phyloP scores from a whole-genome alignment of 1,140 invertebrate genomes.

The Achatina immaculata region DNA sequence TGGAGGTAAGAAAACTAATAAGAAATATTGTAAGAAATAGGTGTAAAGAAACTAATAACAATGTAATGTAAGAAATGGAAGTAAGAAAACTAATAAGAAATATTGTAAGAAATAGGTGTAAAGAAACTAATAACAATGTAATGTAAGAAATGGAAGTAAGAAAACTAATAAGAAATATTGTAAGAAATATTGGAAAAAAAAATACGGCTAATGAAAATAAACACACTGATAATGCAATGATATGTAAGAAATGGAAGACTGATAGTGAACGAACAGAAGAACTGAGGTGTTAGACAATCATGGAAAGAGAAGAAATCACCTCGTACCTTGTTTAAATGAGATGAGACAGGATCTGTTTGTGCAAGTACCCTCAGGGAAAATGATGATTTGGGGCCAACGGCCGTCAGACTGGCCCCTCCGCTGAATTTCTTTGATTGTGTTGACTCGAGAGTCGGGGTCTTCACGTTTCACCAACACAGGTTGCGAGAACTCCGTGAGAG shows the following conservation, averaged over 20 bases:
- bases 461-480: slow-evolving; percentile 94
- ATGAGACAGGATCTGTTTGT: slow-evolving; percentile 94
- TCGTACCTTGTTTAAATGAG: slow-evolving; percentile 92
- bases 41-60: too few relatives aligned
- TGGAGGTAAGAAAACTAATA: too few relatives aligned
- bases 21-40: too few relatives aligned
- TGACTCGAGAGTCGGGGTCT: slow-evolving; percentile 90
- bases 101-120: background rate
- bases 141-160: background rate
- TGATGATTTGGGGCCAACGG: slow-evolving; percentile 94
- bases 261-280: too few relatives aligned
- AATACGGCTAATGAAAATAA: background rate
- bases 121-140: background rate
- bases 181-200: too few relatives aligned
- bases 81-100: too few relatives aligned
- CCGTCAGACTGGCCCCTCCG: slow-evolving; percentile 84
- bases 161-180: background rate
- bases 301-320: too few relatives aligned
- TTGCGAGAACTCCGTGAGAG: slow-evolving; percentile 92
- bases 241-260: background rate
- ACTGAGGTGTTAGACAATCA: too few relatives aligned
- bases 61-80: too few relatives aligned
- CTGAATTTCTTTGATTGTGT: slow-evolving; percentile 92
- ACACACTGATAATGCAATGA: background rate
- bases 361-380: slow-evolving; percentile 96